Percentiles rank a stretch among this genome's conserved stretches.
These are phyloP conservation scores for Antheraea assamensis DNA, from an alignment of 2,888 invertebrate genomes.

Conservation along the genomic window DNA sequence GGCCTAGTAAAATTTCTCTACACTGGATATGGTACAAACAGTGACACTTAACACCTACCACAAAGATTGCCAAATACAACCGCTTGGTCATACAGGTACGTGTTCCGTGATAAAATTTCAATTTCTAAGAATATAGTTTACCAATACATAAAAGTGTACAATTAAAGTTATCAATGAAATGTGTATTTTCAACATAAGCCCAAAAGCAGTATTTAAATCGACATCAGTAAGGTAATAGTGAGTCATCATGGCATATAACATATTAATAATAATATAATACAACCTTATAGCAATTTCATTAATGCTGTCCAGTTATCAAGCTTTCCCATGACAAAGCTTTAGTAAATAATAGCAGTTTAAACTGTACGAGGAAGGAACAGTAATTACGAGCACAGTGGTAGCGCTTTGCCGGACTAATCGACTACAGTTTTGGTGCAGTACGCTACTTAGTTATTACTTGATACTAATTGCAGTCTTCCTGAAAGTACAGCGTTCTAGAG, in stretches of 20 bases:
- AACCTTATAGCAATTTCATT: background rate
- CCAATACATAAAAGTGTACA: background rate
- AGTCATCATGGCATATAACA: background rate
- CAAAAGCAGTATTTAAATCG: background rate
- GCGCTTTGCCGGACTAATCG: conserved; percentile 8
- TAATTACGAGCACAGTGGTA: conserved; percentile 4
- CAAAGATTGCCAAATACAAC: too few relatives aligned
- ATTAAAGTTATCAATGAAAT: background rate
- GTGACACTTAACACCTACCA: too few relatives aligned
- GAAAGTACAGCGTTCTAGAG: background rate
- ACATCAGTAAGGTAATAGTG: background rate
- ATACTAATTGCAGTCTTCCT: conserved; percentile 11
- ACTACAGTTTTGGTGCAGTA: conserved; percentile 8
- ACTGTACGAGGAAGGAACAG: conserved; percentile 7
- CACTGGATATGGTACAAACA: too few relatives aligned
- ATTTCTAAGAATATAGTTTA: too few relatives aligned
- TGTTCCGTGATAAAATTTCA: too few relatives aligned
- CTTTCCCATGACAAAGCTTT: conserved; percentile 7
- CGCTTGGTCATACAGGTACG: too few relatives aligned
- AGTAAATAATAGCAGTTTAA: conserved; percentile 13
- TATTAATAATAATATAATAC: background rate
- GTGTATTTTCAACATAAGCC: background rate
- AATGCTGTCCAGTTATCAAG: background rate
- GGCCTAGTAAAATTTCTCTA: too few relatives aligned
- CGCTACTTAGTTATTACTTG: conserved; percentile 12